Evolutionary conservation across 2,113 vertebrate species (phyloP).

Genomic region (Corvus moneduloides): DNA sequence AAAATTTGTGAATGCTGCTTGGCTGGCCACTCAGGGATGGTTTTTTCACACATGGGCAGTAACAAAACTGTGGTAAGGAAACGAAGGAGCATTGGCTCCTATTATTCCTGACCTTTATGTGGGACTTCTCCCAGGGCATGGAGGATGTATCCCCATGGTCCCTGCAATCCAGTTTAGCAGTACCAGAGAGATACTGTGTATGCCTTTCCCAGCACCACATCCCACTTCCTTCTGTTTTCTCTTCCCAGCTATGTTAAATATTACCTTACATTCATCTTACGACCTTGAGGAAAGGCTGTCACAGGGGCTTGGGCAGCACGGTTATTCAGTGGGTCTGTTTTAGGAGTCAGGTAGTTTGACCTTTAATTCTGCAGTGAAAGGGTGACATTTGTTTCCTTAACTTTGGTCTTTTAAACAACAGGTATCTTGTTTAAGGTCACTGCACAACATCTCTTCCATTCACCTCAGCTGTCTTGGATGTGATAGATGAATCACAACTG

Average conservation of each 20-base stretch:
- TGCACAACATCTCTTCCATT: not conserved
- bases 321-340: not conserved
- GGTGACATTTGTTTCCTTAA: not conserved
- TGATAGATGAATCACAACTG: not conserved
- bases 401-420: not conserved
- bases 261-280: not conserved
- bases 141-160: not conserved
- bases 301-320: not conserved
- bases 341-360: not conserved
- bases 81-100: not conserved
- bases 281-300: not conserved
- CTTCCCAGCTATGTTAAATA: not conserved
- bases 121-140: not conserved
- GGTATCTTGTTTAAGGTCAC: not conserved
- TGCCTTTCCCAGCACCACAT: not conserved
- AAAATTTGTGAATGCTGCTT: constrained; percentile 3
- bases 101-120: not conserved
- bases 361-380: not conserved
- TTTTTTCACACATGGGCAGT: not conserved
- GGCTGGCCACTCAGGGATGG: not conserved
- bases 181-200: not conserved
- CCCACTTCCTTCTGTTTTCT: not conserved
- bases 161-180: not conserved
- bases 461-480: not conserved
- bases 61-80: not conserved